phyloP scores from a whole-genome alignment of 2,113 vertebrate genomes.

The Heterotis niloticus region DNA sequence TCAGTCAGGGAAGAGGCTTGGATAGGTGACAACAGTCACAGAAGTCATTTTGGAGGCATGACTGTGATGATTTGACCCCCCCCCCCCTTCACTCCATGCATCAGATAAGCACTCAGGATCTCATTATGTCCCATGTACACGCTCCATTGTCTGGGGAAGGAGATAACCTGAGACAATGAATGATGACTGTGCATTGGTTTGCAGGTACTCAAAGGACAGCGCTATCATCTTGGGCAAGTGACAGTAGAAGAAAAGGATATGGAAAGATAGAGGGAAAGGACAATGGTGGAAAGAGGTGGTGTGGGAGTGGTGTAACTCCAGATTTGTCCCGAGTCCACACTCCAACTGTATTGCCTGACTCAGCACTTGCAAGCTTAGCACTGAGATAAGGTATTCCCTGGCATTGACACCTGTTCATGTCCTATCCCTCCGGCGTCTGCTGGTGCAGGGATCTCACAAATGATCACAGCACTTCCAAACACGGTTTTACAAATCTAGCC shows the following conservation, averaged over 20 bases:
- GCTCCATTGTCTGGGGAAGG: conserved; percentile 39
- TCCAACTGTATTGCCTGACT: not conserved
- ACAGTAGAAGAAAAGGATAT: not conserved
- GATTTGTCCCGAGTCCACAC: not conserved
- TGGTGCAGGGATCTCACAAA: conserved; percentile 12
- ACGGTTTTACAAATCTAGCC: too few relatives aligned
- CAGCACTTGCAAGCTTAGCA: not conserved
- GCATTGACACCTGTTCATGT: not conserved
- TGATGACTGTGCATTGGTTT: not conserved
- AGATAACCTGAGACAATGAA: conserved; percentile 36
- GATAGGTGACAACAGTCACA: conserved; percentile 15
- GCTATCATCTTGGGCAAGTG: not conserved
- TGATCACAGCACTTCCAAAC: too few relatives aligned
- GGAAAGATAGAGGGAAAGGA: not conserved
- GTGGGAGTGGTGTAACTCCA: not conserved
- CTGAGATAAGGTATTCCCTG: not conserved
- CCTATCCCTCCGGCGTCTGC: not conserved
- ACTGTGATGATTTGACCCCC: not conserved
- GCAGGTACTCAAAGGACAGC: not conserved
- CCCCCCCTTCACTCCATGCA: not conserved
- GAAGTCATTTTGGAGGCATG: not conserved
- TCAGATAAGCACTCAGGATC: not conserved
- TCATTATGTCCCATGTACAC: conserved; percentile 34
- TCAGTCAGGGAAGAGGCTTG: not conserved
- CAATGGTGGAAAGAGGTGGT: not conserved